These are phyloP conservation scores for Mola mola DNA, from an alignment of 2,113 vertebrate species.

Conservation along the genomic window DNA sequence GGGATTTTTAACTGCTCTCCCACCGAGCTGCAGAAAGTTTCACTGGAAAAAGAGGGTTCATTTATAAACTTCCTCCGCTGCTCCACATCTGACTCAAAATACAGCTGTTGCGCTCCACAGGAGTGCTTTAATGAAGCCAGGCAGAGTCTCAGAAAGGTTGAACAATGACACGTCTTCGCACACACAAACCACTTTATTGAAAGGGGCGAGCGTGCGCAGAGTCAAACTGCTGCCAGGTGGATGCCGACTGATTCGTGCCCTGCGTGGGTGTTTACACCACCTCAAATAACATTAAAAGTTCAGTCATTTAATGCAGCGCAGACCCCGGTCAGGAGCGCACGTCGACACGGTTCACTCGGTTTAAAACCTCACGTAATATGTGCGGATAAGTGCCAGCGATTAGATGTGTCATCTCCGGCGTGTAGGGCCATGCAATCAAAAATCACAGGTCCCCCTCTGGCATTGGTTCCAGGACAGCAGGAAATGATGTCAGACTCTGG, in stretches of 20 bases:
- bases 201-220: too few species aligned
- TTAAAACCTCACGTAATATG: too few species aligned
- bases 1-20: constrained; percentile 20
- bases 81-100: constrained; percentile 39
- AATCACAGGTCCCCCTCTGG: too few species aligned
- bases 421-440: too few species aligned
- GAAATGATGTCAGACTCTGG: too few species aligned
- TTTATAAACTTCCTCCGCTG: constrained; percentile 35
- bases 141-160: background rate
- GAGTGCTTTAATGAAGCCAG: constrained; percentile 25
- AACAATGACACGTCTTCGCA: constrained; percentile 1
- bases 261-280: constrained; percentile 6
- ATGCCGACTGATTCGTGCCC: background rate
- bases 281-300: constrained; percentile 1
- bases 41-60: constrained; percentile 9
- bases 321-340: too few species aligned
- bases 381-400: too few species aligned
- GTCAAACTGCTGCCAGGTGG: constrained; percentile 15
- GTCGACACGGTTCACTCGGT: too few species aligned
- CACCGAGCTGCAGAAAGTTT: constrained; percentile 17
- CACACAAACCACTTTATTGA: too few species aligned
- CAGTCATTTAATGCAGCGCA: background rate
- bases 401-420: too few species aligned
- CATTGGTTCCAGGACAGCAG: too few species aligned
- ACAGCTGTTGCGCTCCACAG: constrained; percentile 43